Evolutionary conservation across 2,888 invertebrate species (phyloP).

Genomic region (Sipha maydis): DNA sequence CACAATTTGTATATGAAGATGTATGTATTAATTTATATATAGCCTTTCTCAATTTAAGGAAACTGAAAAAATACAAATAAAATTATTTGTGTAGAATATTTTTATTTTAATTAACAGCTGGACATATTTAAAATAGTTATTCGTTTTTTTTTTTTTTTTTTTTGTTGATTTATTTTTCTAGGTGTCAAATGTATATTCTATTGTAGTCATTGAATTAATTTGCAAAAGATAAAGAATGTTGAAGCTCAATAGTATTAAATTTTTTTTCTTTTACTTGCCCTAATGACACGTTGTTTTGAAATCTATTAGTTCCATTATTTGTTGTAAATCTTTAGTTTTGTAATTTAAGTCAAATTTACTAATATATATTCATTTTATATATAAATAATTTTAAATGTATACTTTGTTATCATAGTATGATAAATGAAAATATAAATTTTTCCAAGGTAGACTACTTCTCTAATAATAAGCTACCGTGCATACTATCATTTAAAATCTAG

Average conservation of each 20-base stretch:
- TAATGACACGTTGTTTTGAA: constrained; percentile 35
- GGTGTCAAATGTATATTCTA: constrained; percentile 47
- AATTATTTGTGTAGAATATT: constrained; percentile 25
- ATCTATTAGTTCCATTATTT: constrained; percentile 57
- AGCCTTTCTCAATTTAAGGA: neutral
- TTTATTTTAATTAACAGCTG: constrained; percentile 26
- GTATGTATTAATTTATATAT: constrained; percentile 40
- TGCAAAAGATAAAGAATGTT: constrained; percentile 36
- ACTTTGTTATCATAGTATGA: constrained; percentile 45
- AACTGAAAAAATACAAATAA: constrained; percentile 7
- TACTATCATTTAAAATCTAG: constrained; percentile 43
- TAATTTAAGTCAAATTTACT: constrained; percentile 58
- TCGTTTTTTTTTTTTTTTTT: constrained; percentile 42
- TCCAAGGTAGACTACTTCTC: constrained; percentile 41
- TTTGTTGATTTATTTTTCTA: constrained; percentile 54
- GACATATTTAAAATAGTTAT: constrained; percentile 1
- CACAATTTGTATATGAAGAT: constrained; percentile 42
- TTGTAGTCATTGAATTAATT: constrained; percentile 60
- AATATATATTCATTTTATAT: constrained; percentile 47
- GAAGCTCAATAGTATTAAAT: constrained; percentile 58
- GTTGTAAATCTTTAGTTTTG: constrained; percentile 59
- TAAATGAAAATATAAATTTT: constrained; percentile 34
- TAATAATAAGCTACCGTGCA: constrained; percentile 41
- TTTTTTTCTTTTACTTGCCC: constrained; percentile 57
- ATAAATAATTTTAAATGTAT: constrained; percentile 57